These are phyloP conservation scores for Poeciliopsis turrubarensis DNA, from an alignment of 2,113 vertebrate genomes.

Conservation along the genomic window DNA sequence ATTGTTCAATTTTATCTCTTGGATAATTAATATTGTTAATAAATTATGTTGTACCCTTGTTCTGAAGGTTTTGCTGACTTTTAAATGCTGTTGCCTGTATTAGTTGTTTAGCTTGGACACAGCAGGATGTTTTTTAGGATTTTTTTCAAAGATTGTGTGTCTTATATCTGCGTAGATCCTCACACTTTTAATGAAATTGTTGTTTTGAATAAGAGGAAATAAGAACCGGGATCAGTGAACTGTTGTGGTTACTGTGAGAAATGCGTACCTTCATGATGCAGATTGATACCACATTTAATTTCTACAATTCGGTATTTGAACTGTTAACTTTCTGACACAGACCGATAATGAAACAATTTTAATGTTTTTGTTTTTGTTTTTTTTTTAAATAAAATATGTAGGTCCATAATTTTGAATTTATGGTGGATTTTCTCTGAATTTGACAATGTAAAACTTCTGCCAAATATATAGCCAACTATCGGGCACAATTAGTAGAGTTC, in stretches of 20 bases:
- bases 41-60: not conserved
- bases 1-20: not conserved
- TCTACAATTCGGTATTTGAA: not conserved
- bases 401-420: too few relatives aligned
- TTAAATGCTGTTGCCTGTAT: not conserved
- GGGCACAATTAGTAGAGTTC: too few relatives aligned
- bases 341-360: too few relatives aligned
- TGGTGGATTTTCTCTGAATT: too few relatives aligned
- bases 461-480: not conserved
- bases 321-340: not conserved
- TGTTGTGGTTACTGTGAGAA: not conserved
- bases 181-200: not conserved
- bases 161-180: not conserved
- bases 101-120: not conserved
- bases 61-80: not conserved
- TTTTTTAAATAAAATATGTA: not conserved
- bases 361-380: not conserved
- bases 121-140: not conserved
- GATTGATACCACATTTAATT: not conserved
- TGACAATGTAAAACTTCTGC: not conserved
- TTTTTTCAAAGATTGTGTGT: too few relatives aligned
- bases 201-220: not conserved
- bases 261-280: not conserved
- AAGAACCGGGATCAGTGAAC: not conserved
- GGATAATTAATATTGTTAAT: not conserved